Percentiles rank a stretch among this genome's conserved stretches.
Evolutionary conservation across 2,113 vertebrate genomes (phyloP).

Genomic region (Poecilia latipinna): DNA sequence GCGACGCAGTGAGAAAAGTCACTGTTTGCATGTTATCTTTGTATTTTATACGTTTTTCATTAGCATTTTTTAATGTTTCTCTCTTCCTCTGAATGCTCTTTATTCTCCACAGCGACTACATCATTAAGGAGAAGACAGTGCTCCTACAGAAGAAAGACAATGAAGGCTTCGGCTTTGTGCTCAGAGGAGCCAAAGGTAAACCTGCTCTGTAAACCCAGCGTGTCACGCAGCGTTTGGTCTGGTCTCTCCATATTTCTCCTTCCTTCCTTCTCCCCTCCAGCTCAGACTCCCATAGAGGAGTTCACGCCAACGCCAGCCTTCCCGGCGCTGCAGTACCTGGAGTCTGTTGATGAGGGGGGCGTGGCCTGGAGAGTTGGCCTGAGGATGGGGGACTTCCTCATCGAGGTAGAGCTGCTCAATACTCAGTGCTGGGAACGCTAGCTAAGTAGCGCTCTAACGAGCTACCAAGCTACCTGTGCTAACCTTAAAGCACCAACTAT

Average conservation of each 20-base stretch:
- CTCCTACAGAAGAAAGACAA: constrained; percentile 99
- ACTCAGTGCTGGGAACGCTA: background rate
- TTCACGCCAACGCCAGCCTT: constrained; percentile 93
- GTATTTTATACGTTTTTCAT: constrained; percentile 30
- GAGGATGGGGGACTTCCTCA: constrained; percentile 94
- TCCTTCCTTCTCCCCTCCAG: constrained; percentile 59
- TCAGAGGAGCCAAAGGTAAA: constrained; percentile 97
- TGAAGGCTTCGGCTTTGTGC: constrained; percentile 98
- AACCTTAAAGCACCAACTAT: too few relatives aligned
- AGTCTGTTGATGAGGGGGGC: constrained; percentile 93
- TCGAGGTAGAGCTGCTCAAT: constrained; percentile 77
- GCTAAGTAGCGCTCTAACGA: too few relatives aligned
- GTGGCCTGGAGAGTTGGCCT: constrained; percentile 92
- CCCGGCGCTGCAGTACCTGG: constrained; percentile 92
- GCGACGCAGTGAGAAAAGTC: constrained; percentile 51
- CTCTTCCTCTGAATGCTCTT: constrained; percentile 11
- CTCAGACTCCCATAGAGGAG: constrained; percentile 95
- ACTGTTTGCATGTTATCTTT: constrained; percentile 62
- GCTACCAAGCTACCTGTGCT: too few relatives aligned
- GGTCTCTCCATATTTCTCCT: background rate
- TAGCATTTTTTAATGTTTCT: constrained; percentile 11
- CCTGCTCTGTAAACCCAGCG: background rate
- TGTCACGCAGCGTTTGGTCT: background rate
- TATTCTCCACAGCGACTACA: constrained; percentile 90
- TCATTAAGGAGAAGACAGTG: constrained; percentile 98